A percentile compares a stretch with the other conserved stretches of the same genome.
Conservation (phyloP, 2,888 invertebrate genomes). For the Erebia epiphron region DNA sequence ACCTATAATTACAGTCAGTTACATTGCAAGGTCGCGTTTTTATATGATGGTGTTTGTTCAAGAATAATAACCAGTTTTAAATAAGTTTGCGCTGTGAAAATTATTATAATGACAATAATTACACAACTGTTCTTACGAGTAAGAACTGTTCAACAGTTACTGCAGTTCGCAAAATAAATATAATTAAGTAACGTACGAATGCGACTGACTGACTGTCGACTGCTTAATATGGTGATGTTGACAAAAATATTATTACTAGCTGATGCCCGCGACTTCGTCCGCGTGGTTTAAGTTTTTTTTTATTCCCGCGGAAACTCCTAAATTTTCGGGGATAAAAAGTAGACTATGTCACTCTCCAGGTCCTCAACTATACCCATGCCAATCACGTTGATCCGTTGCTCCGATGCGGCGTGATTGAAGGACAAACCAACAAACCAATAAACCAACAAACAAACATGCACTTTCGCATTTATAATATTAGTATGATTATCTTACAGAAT, state of each 20-base stretch:
- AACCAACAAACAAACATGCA: no score
- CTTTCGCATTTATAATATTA: no score
- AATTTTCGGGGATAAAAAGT: no score
- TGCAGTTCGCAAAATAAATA: conserved; percentile 10
- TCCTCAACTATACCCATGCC: no score
- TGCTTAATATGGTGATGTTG: conserved; percentile 5
- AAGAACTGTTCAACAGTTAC: conserved; percentile 6
- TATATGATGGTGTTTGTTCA: conserved; percentile 12
- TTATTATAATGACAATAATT: conserved; percentile 15
- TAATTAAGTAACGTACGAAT: neutral
- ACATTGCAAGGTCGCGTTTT: conserved; percentile 10
- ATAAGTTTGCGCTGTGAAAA: neutral
- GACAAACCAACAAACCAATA: no score
- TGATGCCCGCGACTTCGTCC: no score
- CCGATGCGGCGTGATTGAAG: no score
- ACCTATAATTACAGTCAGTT: neutral
- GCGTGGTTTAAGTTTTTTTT: no score
- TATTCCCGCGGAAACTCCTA: no score
- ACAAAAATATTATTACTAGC: conserved; percentile 12
- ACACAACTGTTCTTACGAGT: conserved; percentile 1
- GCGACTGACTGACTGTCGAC: neutral
- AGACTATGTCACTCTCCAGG: no score
- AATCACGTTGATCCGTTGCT: no score
- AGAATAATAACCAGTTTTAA: conserved; percentile 12
- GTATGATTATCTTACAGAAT: no score